Evolutionary conservation across 2,888 invertebrate genomes (phyloP).

Genomic region (Octodonta nipae): DNA sequence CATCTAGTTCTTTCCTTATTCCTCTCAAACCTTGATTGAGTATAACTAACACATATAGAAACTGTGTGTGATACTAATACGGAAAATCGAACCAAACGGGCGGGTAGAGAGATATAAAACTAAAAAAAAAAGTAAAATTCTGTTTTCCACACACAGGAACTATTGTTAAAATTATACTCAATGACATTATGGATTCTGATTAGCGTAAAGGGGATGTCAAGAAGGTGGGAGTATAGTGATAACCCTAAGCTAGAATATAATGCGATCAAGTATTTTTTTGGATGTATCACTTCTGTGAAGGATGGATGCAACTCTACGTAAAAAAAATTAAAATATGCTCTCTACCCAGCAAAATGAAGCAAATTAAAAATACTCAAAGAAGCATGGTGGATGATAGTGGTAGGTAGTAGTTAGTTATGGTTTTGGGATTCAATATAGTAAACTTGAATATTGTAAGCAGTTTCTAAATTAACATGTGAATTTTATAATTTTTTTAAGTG

Average conservation of each 20-base stretch:
- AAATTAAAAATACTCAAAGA: constrained; percentile 18
- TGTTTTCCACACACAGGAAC: constrained; percentile 24
- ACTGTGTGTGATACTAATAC: too few relatives aligned
- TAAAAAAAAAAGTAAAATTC: constrained; percentile 9
- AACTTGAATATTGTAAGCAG: too few relatives aligned
- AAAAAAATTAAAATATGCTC: constrained; percentile 35
- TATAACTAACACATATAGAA: too few relatives aligned
- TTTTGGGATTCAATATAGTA: too few relatives aligned
- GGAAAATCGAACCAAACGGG: constrained; percentile 16
- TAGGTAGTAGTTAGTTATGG: too few relatives aligned
- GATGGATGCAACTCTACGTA: constrained; percentile 14
- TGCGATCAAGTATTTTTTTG: background rate
- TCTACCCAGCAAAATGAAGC: constrained; percentile 48
- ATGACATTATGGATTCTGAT: constrained; percentile 12
- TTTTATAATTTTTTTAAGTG: too few relatives aligned
- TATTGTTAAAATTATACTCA: constrained; percentile 30
- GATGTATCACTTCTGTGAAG: constrained; percentile 2
- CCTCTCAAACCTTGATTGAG: too few relatives aligned
- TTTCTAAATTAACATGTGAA: too few relatives aligned
- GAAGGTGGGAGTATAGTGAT: background rate
- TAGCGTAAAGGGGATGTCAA: constrained; percentile 3
- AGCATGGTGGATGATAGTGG: constrained; percentile 3
- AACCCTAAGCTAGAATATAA: background rate
- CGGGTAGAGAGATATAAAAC: constrained; percentile 25
- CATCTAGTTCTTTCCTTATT: too few relatives aligned